Evolutionary conservation across 2,113 vertebrate species (phyloP).

Genomic region (Tupaia tana): DNA sequence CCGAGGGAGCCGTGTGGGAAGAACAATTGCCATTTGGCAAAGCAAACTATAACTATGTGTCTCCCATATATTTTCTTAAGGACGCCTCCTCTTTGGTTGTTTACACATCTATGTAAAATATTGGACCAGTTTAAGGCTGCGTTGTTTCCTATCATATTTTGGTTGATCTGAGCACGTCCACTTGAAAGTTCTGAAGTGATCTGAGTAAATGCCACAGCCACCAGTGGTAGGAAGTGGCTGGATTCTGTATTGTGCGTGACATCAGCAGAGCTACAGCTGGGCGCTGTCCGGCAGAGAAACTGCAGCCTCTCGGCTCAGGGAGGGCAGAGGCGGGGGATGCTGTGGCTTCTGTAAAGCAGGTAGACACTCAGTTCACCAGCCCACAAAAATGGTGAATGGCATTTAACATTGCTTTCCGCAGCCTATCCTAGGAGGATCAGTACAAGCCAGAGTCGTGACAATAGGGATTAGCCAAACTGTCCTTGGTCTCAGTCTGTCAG

Average conservation of each 20-base stretch:
- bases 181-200: background rate
- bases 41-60: background rate
- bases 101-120: constrained; percentile 1
- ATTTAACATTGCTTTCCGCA: background rate
- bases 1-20: background rate
- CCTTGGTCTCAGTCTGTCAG: background rate
- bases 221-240: background rate
- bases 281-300: background rate
- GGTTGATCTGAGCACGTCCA: constrained; percentile 5
- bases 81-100: background rate
- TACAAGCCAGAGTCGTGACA: background rate
- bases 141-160: constrained; percentile 24
- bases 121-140: background rate
- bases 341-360: background rate
- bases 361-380: background rate
- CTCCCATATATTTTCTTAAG: constrained; percentile 1
- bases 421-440: background rate
- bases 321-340: background rate
- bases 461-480: background rate
- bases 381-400: background rate
- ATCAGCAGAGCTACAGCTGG: too few relatives aligned
- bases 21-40: background rate
- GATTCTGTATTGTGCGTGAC: background rate
- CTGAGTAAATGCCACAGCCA: background rate
- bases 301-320: accelerated